Base-by-base conservation (phyloP, 2,888 invertebrate genomes). In the Andrena bucephala region DNA sequence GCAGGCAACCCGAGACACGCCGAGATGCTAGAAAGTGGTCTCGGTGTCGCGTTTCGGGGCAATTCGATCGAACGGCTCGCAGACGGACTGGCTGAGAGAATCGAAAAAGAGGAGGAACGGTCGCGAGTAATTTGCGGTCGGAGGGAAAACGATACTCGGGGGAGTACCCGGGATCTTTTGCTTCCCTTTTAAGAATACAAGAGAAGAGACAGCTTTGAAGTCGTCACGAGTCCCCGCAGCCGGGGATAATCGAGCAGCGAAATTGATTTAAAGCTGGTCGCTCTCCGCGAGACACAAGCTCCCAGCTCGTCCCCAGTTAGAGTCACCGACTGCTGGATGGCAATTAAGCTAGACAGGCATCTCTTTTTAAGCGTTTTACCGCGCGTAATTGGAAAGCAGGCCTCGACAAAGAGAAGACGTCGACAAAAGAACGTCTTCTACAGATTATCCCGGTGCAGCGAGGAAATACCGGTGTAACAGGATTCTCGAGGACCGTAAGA, bases 391-490 rank as follows among this genome's bases (percentile, higher is more conserved):
- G 73, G 77, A 77, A 83, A 78, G 68, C 68, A 71, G 65, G 54
- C 33, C 50, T 29, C 54, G 59, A 59, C 52, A 71, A 74, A 81
- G 74, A 74, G 72, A 75, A 66, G 59, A 63, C 71, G 36, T 65
- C 70, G 84, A 84, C 76, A 63, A 87, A 80, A 70, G 85, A 80
- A 77, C 71, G 83, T 65, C 73, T 72, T 67, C 57, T 42, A 57
- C 72, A 83, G 77, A 70, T 81, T 79, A 77, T 79, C 75, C 74
- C 80, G 83, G 68, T 78, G 82, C 78, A 81, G 80, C 85, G 70
- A 85, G 89, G 85, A 89, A 89, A 90, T 91, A 91, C 91, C 90
- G 91, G 91, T 91, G 90, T 91, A 91, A 91, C 91, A 90, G 91
- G 91, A 91, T 89, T 89, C 89, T 81, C 88, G 89, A 81, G 87